These are phyloP conservation scores for Bubo scandiacus DNA, from an alignment of 2,113 vertebrate species.

Conservation along the genomic window DNA sequence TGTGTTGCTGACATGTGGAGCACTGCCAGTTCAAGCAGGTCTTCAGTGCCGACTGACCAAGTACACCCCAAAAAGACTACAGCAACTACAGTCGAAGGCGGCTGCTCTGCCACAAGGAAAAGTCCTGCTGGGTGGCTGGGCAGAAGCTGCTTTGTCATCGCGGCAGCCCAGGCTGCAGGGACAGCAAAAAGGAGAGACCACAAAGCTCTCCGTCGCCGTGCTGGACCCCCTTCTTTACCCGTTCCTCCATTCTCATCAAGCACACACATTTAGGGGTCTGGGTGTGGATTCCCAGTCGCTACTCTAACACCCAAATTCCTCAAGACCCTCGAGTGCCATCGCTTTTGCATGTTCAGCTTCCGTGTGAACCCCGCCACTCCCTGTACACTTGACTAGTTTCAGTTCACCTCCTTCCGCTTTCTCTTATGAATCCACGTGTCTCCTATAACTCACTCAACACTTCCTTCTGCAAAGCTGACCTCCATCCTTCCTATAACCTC, in stretches of 20 bases:
- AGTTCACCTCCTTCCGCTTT: background rate
- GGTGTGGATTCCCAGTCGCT: background rate
- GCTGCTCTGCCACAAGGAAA: background rate
- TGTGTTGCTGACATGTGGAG: fast-evolving
- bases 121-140: background rate
- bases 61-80: background rate
- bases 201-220: background rate
- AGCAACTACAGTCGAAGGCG: fast-evolving
- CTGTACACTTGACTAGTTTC: background rate
- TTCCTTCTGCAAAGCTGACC: constrained; percentile 19
- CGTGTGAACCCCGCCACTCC: fast-evolving
- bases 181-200: background rate
- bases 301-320: background rate
- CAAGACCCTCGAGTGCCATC: background rate
- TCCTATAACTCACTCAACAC: background rate
- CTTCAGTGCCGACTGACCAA: fast-evolving
- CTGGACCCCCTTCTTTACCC: background rate
- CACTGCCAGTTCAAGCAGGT: background rate
- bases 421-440: background rate
- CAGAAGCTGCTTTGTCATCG: background rate
- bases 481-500: constrained; percentile 1
- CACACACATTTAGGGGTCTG: fast-evolving
- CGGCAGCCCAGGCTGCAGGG: background rate
- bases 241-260: background rate
- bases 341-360: background rate